Base-by-base conservation (phyloP, 2,888 invertebrate genomes). In the Morinoia aosen region DNA sequence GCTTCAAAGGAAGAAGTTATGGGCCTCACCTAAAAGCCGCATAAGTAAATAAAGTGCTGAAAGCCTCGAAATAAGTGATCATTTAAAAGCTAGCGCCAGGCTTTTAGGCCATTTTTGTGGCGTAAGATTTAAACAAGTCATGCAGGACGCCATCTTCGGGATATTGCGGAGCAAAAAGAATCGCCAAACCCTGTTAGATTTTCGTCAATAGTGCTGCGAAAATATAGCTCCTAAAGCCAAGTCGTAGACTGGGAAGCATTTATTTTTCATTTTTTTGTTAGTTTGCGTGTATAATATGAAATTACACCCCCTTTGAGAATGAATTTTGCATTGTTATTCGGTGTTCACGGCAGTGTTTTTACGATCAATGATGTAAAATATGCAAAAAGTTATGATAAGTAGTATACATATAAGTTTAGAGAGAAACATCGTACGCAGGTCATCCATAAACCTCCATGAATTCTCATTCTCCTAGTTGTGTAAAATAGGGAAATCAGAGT, bases 1-100 rank as follows among this genome's bases (percentile, higher is more conserved):
- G 93, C 93, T 93, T 93, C 93, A 93, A 93, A 93, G 93, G 93
- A 93, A 93, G 93, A 93, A 93, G 93, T 93, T 93, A 93, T 93
- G 93, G 93, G 93, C 57, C 93, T 93, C 93, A 93, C 93, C 93
- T 93, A 93, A 93, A 93, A 93, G 93, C 93, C 93, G 93, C 93
- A 93, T 93, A 93, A 93, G 93, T 93, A 93, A 93, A 93, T 93
- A 93, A 93, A 93, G 93, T 93, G 93, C 93, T 93, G 93, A 93
- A 93, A 93, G 93, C 93, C 93, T 93, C 93, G 93, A 93, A 93
- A 93, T 93, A 93, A 93, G 93, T 93, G 93, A 93, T 93, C 93
- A 93, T 93, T 93, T 93, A 48, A 93, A 57, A 93, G 93, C 93
- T 93, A 93, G 57, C 93, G 93, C 93, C 93, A 25, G 58, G 93